Evolutionary conservation across 1,140 invertebrate species (phyloP), one percentile per base, ranked within the genome.

Genomic region (Pogonognathellus flavescens): DNA sequence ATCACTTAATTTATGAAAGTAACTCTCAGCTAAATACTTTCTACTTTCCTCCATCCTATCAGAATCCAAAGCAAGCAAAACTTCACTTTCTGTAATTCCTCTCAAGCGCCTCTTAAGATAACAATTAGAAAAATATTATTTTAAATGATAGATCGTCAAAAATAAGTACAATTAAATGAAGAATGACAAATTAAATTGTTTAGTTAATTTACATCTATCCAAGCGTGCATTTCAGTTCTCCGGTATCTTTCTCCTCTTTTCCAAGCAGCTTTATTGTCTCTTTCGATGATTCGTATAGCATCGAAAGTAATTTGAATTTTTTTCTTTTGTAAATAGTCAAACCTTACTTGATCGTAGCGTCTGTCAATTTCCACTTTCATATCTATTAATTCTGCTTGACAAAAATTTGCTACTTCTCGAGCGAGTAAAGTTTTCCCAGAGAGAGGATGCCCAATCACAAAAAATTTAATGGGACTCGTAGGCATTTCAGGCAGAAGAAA

Each of bases 381-480:
- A 31, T 88, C 85, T 9, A 88, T 80, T 9, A 87, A 72, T 80
- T 85, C 16, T 14, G 72, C 55, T 8, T 60, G 10, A 53, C 22
- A 86, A 13, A 82, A n/a, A 0, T 3, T 5, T 6, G 87, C 87
- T 0, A 88, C 20, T 22, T 86, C 55, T 3, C 81, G 50, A 7
- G 85, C 55, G 53, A 85, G 85, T 9, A 80, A 16, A 10, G 87
- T 85, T 60, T 88, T 88, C 6, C 87, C 87, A 49, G 87, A 70
- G 0, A 88, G 70, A 0, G 87, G 87, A 84, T 88, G 85, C 31
- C 87, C 87, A 49, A 86, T 57, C 0, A 88, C 84, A 18, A 83
- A 85, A 82, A 86, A 88, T 66, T 86, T 86, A n/a, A 88, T 53
- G 5, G 87, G 87, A 62, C 85, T 88, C 13, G 84, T 86, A 8